Conservation (phyloP, 2,888 invertebrate species). For the Onchidella celtica region DNA sequence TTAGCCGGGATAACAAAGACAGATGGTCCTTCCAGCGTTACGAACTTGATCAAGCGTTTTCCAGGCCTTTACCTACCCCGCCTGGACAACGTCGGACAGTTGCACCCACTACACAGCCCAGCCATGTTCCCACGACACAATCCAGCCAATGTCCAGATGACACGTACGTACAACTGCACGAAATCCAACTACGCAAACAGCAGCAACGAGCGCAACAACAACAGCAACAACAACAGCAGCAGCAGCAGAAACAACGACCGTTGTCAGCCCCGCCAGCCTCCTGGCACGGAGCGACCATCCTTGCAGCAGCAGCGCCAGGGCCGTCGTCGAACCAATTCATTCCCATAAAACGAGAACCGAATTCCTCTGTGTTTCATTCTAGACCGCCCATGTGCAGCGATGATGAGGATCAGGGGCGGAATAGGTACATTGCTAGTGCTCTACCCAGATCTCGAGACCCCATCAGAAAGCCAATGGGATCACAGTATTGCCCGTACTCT, state of each 20-base stretch:
- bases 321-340: too few relatives aligned
- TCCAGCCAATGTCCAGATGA: neutral
- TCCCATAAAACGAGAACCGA: too few relatives aligned
- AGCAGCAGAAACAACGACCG: neutral
- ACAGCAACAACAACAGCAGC: conserved; percentile 19
- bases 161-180: conserved; percentile 20
- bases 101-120: neutral
- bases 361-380: neutral
- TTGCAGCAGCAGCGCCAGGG: neutral
- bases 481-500: conserved; percentile 38
- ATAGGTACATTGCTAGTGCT: conserved; percentile 10
- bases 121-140: too few relatives aligned
- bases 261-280: conserved; percentile 11
- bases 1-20: neutral
- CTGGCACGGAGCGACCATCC: neutral
- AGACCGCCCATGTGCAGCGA: neutral
- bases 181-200: conserved; percentile 29
- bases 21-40: conserved; percentile 30
- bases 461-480: conserved; percentile 48
- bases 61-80: conserved; percentile 10
- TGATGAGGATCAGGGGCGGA: neutral
- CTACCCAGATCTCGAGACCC: conserved; percentile 35
- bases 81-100: neutral
- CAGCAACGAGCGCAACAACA: conserved; percentile 13
- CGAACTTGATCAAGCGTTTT: conserved; percentile 5